Conservation (phyloP, 2,888 invertebrate species). For the Ichneumoninae sp. region DNA sequence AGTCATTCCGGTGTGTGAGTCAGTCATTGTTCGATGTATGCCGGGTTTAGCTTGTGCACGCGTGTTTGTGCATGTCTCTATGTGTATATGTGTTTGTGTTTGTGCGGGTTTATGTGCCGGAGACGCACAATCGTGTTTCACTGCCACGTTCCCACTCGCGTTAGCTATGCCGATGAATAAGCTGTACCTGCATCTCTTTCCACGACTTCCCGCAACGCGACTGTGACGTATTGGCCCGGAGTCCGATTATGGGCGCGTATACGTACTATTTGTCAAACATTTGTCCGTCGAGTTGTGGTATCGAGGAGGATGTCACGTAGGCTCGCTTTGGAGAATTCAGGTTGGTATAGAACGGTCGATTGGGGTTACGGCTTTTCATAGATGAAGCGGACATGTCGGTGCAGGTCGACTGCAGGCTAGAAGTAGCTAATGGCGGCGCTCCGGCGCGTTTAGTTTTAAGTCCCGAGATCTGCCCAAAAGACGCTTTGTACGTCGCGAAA, state of each 20-base stretch:
- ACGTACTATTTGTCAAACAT: slow-evolving; percentile 38
- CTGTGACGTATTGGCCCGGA: slow-evolving; percentile 31
- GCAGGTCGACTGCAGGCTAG: not conserved
- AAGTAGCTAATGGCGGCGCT: not conserved
- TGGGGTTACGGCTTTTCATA: not conserved
- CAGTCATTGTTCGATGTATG: slow-evolving; percentile 68
- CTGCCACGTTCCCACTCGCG: slow-evolving; percentile 14
- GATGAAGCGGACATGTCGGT: not conserved
- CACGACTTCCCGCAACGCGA: not conserved
- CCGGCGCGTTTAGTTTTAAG: not conserved
- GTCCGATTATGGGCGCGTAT: slow-evolving; percentile 33
- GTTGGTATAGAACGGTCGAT: not conserved
- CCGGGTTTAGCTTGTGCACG: slow-evolving; percentile 60
- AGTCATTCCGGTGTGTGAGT: slow-evolving; percentile 54
- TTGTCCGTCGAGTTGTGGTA: not conserved
- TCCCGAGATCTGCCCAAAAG: not conserved
- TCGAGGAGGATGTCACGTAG: not conserved
- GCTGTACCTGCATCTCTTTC: slow-evolving; percentile 40
- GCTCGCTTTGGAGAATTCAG: not conserved
- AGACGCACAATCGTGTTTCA: slow-evolving; percentile 47
- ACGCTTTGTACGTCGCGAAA: not conserved
- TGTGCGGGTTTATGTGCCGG: slow-evolving; percentile 12
- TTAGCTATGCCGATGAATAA: slow-evolving; percentile 36
- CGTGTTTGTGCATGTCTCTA: not conserved
- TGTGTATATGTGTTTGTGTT: not conserved